Evolutionary conservation across 92 coral and sea anemone genomes (phyloP).

Genomic region (Porites rus): DNA sequence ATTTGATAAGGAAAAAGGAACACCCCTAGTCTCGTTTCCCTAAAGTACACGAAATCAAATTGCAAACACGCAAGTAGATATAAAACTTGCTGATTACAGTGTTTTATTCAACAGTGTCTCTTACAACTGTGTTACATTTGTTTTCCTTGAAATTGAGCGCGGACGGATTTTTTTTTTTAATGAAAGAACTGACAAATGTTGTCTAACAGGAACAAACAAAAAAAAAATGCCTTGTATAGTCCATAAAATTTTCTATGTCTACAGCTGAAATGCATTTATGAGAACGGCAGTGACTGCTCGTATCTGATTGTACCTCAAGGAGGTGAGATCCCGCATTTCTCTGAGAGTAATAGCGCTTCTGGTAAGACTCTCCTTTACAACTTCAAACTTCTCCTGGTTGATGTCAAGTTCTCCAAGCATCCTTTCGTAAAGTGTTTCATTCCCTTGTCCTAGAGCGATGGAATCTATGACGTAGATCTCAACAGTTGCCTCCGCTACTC

Average conservation of each 20-base stretch:
- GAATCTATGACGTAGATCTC: conserved; percentile 35
- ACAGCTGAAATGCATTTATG: conserved; percentile 19
- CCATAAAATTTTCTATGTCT: not conserved
- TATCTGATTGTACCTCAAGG: conserved; percentile 40
- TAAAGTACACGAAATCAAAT: too few species aligned
- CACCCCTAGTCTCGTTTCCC: too few species aligned
- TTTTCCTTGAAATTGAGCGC: too few species aligned
- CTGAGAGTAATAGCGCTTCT: conserved; percentile 13
- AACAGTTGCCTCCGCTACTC: conserved; percentile 25
- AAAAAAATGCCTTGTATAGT: too few species aligned
- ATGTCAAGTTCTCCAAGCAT: conserved; percentile 31
- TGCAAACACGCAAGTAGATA: too few species aligned
- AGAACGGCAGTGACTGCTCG: conserved; percentile 34
- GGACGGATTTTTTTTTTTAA: too few species aligned
- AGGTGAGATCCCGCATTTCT: conserved; percentile 26
- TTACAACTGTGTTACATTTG: too few species aligned
- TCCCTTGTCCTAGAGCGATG: conserved; percentile 10
- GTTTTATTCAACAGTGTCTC: too few species aligned
- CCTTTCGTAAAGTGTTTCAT: not conserved
- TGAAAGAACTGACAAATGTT: too few species aligned
- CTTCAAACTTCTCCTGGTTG: not conserved
- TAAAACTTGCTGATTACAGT: too few species aligned
- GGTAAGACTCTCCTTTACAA: not conserved
- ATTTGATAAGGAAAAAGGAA: too few species aligned
- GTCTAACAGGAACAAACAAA: too few species aligned